A percentile compares a stretch with the other conserved stretches of the same genome.
Conservation (phyloP, 2,797 vertebrate species). For the Falco berigora region DNA sequence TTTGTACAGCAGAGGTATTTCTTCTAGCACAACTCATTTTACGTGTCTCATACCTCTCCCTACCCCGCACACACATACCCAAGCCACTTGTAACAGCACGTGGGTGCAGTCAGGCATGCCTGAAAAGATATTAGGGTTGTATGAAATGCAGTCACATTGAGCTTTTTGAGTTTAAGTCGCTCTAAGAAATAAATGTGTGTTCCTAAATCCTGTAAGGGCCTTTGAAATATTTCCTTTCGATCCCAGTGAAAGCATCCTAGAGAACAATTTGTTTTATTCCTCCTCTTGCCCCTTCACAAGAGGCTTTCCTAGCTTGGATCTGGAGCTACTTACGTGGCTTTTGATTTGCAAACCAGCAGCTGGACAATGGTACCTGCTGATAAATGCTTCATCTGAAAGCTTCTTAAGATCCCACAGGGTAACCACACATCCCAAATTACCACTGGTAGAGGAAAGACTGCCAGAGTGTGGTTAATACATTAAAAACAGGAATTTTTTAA, state of each 20-base stretch:
- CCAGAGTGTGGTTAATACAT: conserved; percentile 19
- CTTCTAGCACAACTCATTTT: neutral
- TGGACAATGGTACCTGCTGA: neutral
- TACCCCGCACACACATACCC: fast-evolving
- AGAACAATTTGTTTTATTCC: neutral
- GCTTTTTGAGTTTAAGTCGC: neutral
- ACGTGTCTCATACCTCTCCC: neutral
- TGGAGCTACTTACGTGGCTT: neutral
- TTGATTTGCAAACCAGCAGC: neutral
- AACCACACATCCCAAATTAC: conserved; percentile 40
- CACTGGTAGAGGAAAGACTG: conserved; percentile 22
- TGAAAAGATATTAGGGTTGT: neutral
- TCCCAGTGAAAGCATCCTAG: neutral
- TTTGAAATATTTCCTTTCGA: neutral
- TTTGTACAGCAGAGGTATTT: neutral
- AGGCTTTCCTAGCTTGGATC: neutral
- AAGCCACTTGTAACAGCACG: neutral
- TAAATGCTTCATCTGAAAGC: conserved; percentile 2
- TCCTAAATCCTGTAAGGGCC: neutral
- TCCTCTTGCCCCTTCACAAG: neutral
- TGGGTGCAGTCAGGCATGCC: neutral
- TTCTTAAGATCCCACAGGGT: conserved; percentile 27
- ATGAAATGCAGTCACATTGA: neutral
- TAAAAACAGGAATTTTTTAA: conserved; percentile 23
- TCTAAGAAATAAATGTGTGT: neutral